Percentiles rank a stretch among this genome's conserved stretches.
These are phyloP conservation scores for Neoniphon sammara DNA, from an alignment of 2,797 vertebrate species.

Conservation along the genomic window DNA sequence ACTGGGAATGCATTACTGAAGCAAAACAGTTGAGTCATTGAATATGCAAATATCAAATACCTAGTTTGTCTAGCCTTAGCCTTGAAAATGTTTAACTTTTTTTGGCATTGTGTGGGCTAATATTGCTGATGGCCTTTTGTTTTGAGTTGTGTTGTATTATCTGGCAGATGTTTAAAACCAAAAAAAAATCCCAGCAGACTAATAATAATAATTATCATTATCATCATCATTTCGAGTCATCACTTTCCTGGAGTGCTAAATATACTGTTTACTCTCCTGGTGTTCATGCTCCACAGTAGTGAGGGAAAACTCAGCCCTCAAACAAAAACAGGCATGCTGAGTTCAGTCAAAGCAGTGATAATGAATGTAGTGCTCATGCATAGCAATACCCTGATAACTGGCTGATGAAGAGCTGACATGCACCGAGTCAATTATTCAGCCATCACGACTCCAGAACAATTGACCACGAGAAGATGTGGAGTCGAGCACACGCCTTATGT, in stretches of 20 bases:
- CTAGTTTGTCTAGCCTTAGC: too few species aligned
- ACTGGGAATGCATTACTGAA: neutral
- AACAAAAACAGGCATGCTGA: too few species aligned
- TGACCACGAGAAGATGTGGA: neutral
- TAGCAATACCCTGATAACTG: slow-evolving; percentile 8
- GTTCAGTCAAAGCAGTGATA: neutral
- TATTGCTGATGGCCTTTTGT: neutral
- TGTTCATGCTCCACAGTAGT: neutral
- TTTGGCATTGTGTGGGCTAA: too few species aligned
- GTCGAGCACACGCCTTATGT: neutral
- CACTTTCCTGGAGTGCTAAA: neutral
- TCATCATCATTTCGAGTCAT: neutral
- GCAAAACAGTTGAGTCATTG: neutral
- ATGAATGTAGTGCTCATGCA: slow-evolving; percentile 5
- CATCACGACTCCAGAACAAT: neutral
- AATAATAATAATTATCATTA: too few species aligned
- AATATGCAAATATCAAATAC: neutral
- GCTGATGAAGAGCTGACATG: slow-evolving; percentile 13
- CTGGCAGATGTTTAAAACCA: neutral
- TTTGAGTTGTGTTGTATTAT: neutral
- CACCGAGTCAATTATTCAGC: neutral
- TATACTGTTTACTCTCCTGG: neutral
- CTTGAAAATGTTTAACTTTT: too few species aligned
- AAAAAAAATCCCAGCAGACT: too few species aligned
- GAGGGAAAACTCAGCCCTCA: neutral